Base-by-base conservation (phyloP, 2,888 invertebrate species). In the Tromatobia lineatoria region DNA sequence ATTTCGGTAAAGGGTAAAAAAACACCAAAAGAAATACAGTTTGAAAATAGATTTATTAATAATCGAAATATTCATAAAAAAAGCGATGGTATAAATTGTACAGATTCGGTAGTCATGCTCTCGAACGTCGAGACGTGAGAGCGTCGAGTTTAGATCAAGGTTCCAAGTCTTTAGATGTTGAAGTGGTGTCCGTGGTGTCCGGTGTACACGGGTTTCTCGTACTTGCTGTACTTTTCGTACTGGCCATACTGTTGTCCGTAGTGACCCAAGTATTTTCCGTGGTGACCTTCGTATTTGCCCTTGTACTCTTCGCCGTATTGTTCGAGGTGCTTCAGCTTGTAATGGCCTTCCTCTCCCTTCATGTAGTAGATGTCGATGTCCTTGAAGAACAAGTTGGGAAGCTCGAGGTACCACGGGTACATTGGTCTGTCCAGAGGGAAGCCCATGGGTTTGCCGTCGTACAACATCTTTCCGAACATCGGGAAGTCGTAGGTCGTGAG, bases 341-440 rank as follows among this genome's bases (percentile, higher is more conserved):
- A 81, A 42, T 70, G 73, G 13, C 80, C 80, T 38, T 85, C 83
- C 15, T 83, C 79, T 18, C 94, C 94, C 50, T 94, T 94, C 82
- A 94, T 93, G 90, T 95, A 95, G 92, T 94, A 95, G 88, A 96
- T 94, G 67, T 90, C 83, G 6, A 96, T 95, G 89, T 96, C 95
- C 93, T 95, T 94, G 91, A 95, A 94, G 94, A 92, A 95, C 94
- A 95, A 95, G 93, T 96, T 96, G 38, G 95, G 95, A 80, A 95
- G 94, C 66, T 94, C 91, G 93, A 94, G 94, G 94, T 93, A 94
- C 88, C 91, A 92, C 78, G 93, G 94, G 59, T 89, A 79, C 81
- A 94, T 92, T 18, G 95, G 95, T 81, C 95, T 94, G 92, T 96
- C 95, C 83, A 96, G 94, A 42, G 96, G 96, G 93, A 94, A 96